phyloP scores from a whole-genome alignment of 2,888 invertebrate species.

The Meteorus colon region DNA sequence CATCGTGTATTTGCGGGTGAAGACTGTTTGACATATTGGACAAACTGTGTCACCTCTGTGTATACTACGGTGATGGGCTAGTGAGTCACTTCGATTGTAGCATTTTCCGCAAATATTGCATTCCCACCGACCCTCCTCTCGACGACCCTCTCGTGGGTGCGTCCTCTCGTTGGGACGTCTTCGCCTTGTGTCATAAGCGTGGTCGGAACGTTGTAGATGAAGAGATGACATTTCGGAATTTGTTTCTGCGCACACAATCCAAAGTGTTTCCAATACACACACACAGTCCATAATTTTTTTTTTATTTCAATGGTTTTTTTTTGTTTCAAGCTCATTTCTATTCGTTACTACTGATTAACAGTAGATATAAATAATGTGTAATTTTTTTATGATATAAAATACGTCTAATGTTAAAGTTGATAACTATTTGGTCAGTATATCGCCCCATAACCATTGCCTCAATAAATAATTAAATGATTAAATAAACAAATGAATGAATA shows the following conservation, averaged over 20 bases:
- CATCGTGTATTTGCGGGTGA: slow-evolving; percentile 72
- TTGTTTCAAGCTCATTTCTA: slow-evolving; percentile 35
- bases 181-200: slow-evolving; percentile 52
- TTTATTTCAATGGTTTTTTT: slow-evolving; percentile 41
- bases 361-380: neutral
- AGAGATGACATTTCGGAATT: slow-evolving; percentile 63
- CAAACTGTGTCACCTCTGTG: slow-evolving; percentile 73
- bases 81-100: slow-evolving; percentile 72
- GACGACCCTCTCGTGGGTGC: slow-evolving; percentile 53
- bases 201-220: slow-evolving; percentile 60
- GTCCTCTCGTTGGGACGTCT: slow-evolving; percentile 34
- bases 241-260: slow-evolving; percentile 72
- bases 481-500: neutral
- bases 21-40: slow-evolving; percentile 71
- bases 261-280: slow-evolving; percentile 71
- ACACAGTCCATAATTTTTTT: slow-evolving; percentile 54
- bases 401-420: slow-evolving; percentile 47
- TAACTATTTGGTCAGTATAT: slow-evolving; percentile 54
- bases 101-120: slow-evolving; percentile 73
- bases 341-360: slow-evolving; percentile 39
- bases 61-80: slow-evolving; percentile 73
- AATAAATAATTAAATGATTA: slow-evolving; percentile 35
- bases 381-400: slow-evolving; percentile 9
- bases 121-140: slow-evolving; percentile 70
- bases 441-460: slow-evolving; percentile 62